Evolutionary conservation across 2,113 vertebrate genomes (phyloP), one percentile per base, ranked within the genome.

Genomic region (Excalfactoria chinensis): DNA sequence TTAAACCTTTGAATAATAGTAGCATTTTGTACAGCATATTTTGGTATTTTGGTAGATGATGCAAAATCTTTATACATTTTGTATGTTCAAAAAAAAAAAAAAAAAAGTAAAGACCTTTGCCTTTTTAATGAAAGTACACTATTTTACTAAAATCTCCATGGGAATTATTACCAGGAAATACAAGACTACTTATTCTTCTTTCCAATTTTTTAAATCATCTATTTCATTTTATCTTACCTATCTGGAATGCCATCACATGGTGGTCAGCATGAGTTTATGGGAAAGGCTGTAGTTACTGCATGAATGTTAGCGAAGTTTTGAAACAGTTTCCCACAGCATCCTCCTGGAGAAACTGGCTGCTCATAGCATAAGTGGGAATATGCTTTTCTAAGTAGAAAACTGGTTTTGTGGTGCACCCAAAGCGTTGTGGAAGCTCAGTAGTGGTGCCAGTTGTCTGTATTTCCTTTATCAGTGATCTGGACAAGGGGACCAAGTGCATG

Each of bases 11-110:
- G 5, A 46, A 58, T 56, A 85, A 70, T 68, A 87, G 43, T 11
- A 88, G n/a, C 67, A 62, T 68, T 91, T 93, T 89, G 8, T n/a
- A 72, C 13, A 72, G 28, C 30, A 75, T 70, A 71, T 86, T 87
- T 89, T 60, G 19, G 41, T 70, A 71, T 86, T 87, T 89, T 60
- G 19, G 41, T 37, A 59, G 51, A 75, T 78, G 49, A 56, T 51
- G 41, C 5, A 64, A 91, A 87, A 72, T 35, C 88, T 71, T 37
- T 5, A 69, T 60, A 32, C 44, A 12, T 72, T 89, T 85, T 49
- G 11, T 44, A 72, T 35, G 19, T 37, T 69, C 48, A 7, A 75
- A 89, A 75, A 93, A 75, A 89, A 75, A 93, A 75, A 63, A 37
- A 37, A 37, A 59, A 58, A 80, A 73, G 48, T 30, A 43, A 85